phyloP scores from a whole-genome alignment of 2,797 vertebrate genomes.

The Vespertilio murinus region DNA sequence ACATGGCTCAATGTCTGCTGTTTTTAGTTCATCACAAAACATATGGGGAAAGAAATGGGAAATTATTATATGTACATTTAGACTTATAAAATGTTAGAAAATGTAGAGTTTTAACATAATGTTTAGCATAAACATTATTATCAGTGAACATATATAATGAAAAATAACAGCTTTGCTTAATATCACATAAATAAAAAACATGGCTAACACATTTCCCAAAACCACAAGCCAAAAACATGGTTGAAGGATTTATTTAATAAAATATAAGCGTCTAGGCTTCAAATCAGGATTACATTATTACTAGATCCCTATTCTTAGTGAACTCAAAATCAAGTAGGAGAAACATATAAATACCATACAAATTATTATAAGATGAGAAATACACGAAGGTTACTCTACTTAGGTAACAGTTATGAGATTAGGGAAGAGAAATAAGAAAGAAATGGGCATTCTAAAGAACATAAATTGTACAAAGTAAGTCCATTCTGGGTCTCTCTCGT shows the following conservation, averaged over 20 bases:
- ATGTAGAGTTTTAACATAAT: not conserved
- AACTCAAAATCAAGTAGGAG: not conserved
- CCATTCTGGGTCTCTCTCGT: not conserved
- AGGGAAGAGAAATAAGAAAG: not conserved
- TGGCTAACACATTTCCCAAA: not conserved
- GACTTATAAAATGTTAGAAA: not conserved
- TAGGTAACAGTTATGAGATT: not conserved
- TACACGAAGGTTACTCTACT: not conserved
- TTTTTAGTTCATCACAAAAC: not conserved
- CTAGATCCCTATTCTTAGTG: not conserved
- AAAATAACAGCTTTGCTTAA: conserved; percentile 50
- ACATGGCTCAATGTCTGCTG: not conserved
- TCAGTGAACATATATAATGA: conserved; percentile 20
- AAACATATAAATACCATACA: not conserved
- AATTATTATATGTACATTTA: not conserved
- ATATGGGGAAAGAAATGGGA: not conserved
- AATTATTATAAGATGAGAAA: not conserved
- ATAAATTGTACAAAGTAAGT: not conserved
- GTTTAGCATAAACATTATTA: not conserved
- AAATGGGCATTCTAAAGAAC: not conserved
- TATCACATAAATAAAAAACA: conserved; percentile 6
- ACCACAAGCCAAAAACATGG: not conserved
- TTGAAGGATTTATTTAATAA: conserved; percentile 33
- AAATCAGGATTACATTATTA: not conserved
- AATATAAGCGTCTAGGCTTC: not conserved